phyloP scores from a whole-genome alignment of 2,113 vertebrate genomes.

The Suricata suricatta region DNA sequence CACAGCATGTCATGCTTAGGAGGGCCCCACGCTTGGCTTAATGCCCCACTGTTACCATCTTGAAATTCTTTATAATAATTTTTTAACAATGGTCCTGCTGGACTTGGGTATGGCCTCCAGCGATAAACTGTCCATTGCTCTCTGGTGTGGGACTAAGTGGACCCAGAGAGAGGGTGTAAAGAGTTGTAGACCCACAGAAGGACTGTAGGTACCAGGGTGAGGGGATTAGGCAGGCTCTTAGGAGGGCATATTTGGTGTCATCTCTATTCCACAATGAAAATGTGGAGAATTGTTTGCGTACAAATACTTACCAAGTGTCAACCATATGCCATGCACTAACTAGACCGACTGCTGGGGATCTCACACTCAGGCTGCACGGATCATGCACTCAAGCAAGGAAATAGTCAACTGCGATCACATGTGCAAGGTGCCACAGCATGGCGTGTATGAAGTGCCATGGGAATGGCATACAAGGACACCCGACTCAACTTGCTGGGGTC shows the following conservation, averaged over 20 bases:
- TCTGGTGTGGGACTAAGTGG: neutral
- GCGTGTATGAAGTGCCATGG: rapidly evolving
- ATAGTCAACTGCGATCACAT: neutral
- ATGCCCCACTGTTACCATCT: neutral
- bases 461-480: neutral
- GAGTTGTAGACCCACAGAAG: neutral
- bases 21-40: neutral
- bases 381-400: rapidly evolving
- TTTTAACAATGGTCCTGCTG: neutral
- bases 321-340: no score
- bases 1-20: neutral
- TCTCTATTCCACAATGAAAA: neutral
- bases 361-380: neutral
- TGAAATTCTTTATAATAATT: neutral
- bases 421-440: no score
- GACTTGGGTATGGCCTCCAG: neutral
- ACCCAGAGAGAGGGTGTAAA: neutral
- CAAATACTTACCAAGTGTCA: neutral
- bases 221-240: neutral
- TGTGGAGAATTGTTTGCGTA: neutral
- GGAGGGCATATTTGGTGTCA: neutral
- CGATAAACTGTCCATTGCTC: neutral
- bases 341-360: neutral
- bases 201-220: neutral
- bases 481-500: neutral